A percentile compares a stretch with the other conserved stretches of the same genome.
Conservation (phyloP, 2,797 vertebrate species). For the Mareca penelope region DNA sequence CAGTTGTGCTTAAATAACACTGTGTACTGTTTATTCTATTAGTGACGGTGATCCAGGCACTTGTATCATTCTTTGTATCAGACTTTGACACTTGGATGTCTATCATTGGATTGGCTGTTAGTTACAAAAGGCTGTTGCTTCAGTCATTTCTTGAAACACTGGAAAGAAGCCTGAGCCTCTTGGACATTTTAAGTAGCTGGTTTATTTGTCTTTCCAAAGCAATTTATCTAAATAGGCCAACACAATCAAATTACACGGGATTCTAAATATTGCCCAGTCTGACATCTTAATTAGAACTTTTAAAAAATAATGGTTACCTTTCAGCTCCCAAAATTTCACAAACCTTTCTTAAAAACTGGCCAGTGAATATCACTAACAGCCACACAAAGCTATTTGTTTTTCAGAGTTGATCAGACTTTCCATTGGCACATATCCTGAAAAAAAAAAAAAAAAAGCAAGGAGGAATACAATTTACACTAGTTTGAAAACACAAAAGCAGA, state of each 20-base stretch:
- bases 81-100: constrained; percentile 73
- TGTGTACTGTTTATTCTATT: constrained; percentile 39
- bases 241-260: constrained; percentile 79
- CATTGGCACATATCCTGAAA: constrained; percentile 69
- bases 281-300: constrained; percentile 80
- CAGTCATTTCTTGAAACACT: constrained; percentile 73
- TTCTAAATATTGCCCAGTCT: constrained; percentile 76
- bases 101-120: constrained; percentile 61
- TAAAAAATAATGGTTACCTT: constrained; percentile 75
- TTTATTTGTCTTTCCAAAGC: constrained; percentile 81
- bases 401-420: constrained; percentile 77
- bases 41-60: neutral
- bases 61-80: constrained; percentile 65
- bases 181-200: constrained; percentile 76
- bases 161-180: constrained; percentile 74
- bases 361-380: constrained; percentile 71
- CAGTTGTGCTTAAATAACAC: constrained; percentile 41
- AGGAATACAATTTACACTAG: constrained; percentile 47
- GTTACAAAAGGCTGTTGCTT: constrained; percentile 75
- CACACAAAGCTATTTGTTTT: constrained; percentile 73
- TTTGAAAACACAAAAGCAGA: constrained; percentile 38
- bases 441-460: neutral
- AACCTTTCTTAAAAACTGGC: constrained; percentile 74
- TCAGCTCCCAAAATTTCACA: constrained; percentile 64
- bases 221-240: constrained; percentile 80